A percentile compares a stretch with the other conserved stretches of the same genome.
phyloP scores from a whole-genome alignment of 1,140 invertebrate genomes.

The Halictus rubicundus region DNA sequence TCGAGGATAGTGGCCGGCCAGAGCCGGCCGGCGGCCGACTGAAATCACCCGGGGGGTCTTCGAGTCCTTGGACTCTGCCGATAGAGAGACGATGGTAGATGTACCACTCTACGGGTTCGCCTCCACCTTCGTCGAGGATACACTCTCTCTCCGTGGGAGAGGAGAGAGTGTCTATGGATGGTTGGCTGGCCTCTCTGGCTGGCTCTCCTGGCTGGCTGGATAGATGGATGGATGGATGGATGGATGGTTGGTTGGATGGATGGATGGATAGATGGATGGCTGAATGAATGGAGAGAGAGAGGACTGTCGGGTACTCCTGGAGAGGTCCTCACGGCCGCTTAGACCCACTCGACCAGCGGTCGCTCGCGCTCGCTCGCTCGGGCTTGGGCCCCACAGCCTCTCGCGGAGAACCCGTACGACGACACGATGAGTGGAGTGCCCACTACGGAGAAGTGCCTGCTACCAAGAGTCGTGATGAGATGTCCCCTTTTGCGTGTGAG shows the following conservation, averaged over 20 bases:
- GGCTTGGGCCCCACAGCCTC: constrained; percentile 65
- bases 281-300: constrained; percentile 71
- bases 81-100: constrained; percentile 77
- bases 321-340: constrained; percentile 81
- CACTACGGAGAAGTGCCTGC: constrained; percentile 79
- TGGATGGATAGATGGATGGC: constrained; percentile 57
- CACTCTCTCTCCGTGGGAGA: constrained; percentile 75
- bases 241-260: constrained; percentile 63
- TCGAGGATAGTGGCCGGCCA: constrained; percentile 74
- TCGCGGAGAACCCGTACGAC: constrained; percentile 69
- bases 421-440: constrained; percentile 77
- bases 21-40: constrained; percentile 79
- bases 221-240: constrained; percentile 54
- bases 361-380: constrained; percentile 56
- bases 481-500: constrained; percentile 79
- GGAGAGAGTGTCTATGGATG: constrained; percentile 68
- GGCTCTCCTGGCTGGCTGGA: constrained; percentile 42
- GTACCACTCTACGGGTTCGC: constrained; percentile 74
- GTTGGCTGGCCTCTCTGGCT: constrained; percentile 29
- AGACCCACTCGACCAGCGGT: constrained; percentile 78
- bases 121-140: constrained; percentile 78
- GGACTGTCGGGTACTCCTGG: constrained; percentile 80
- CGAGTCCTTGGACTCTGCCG: constrained; percentile 75
- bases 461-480: constrained; percentile 79
- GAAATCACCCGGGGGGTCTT: constrained; percentile 74